phyloP scores from a whole-genome alignment of 2,888 invertebrate genomes.

The Perithous albicinctus region DNA sequence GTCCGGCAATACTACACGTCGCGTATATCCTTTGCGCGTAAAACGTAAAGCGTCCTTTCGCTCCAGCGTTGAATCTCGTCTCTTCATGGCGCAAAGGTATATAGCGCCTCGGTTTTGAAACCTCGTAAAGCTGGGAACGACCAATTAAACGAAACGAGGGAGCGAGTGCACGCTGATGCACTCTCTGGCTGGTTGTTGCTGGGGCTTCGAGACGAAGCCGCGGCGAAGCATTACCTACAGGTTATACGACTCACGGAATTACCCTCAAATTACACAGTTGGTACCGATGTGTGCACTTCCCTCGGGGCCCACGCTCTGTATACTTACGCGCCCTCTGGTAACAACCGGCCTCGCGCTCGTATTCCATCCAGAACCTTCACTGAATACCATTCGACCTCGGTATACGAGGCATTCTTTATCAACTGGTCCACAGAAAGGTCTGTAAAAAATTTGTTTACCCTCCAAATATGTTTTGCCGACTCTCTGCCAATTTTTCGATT shows the following conservation, averaged over 20 bases:
- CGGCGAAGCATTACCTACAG: conserved; percentile 75
- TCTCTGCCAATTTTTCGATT: no score
- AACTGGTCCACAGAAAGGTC: no score
- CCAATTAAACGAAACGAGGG: conserved; percentile 82
- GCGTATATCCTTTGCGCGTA: conserved; percentile 25
- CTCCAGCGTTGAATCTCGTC: conserved; percentile 29
- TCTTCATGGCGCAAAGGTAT: conserved; percentile 34
- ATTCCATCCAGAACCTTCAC: conserved; percentile 34
- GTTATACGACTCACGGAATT: conserved; percentile 81
- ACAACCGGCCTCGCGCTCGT: conserved; percentile 71
- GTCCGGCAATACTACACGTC: conserved; percentile 21
- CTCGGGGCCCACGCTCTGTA: conserved; percentile 68
- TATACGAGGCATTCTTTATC: no score
- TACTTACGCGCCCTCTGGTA: conserved; percentile 76
- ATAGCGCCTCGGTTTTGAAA: conserved; percentile 75
- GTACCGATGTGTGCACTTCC: conserved; percentile 79
- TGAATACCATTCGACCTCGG: conserved; percentile 17
- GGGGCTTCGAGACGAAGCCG: conserved; percentile 59
- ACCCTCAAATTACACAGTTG: conserved; percentile 82
- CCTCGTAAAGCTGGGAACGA: conserved; percentile 82
- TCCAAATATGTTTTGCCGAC: no score
- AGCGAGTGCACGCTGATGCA: conserved; percentile 69
- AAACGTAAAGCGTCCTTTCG: conserved; percentile 29
- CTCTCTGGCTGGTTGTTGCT: conserved; percentile 75
- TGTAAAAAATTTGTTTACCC: no score